Percentiles rank a stretch among this genome's conserved stretches.
Conservation (phyloP, 1,140 invertebrate species). For the Bombus cullumanus region DNA sequence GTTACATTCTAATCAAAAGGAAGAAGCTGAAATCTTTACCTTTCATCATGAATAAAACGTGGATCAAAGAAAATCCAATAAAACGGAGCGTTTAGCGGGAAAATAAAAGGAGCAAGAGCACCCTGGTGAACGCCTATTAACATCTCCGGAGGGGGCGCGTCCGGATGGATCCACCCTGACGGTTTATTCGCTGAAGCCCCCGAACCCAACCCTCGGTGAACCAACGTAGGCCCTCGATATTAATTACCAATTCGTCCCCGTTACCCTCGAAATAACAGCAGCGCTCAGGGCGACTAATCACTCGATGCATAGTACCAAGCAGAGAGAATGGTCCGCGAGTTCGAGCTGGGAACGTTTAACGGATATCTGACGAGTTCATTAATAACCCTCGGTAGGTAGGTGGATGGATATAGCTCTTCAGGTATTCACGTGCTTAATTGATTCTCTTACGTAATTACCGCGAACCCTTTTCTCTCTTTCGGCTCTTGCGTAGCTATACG, state of each 20-base stretch:
- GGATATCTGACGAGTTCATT: slow-evolving; percentile 78
- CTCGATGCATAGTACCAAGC: slow-evolving; percentile 7
- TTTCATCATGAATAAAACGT: not conserved
- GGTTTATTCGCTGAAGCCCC: slow-evolving; percentile 43
- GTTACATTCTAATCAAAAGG: not conserved
- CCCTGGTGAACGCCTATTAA: slow-evolving; percentile 41
- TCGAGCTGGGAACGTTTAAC: slow-evolving; percentile 68
- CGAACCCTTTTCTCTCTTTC: slow-evolving; percentile 36
- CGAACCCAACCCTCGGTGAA: slow-evolving; percentile 29
- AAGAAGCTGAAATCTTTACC: not conserved
- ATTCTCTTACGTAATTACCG: slow-evolving; percentile 74
- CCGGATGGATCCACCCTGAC: slow-evolving; percentile 59
- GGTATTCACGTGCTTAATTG: slow-evolving; percentile 73
- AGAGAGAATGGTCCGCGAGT: slow-evolving; percentile 35
- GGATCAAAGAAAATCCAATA: slow-evolving; percentile 50
- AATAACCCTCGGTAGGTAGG: slow-evolving; percentile 70
- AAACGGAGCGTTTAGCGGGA: slow-evolving; percentile 43
- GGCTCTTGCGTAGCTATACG: not conserved
- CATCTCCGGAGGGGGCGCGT: slow-evolving; percentile 49
- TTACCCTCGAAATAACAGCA: slow-evolving; percentile 48
- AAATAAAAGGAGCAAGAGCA: slow-evolving; percentile 47
- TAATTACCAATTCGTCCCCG: slow-evolving; percentile 66
- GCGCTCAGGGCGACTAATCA: slow-evolving; percentile 49
- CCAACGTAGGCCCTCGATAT: slow-evolving; percentile 41
- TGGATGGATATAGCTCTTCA: slow-evolving; percentile 64